Conservation (phyloP, 2,113 vertebrate species). For the Podiceps cristatus region DNA sequence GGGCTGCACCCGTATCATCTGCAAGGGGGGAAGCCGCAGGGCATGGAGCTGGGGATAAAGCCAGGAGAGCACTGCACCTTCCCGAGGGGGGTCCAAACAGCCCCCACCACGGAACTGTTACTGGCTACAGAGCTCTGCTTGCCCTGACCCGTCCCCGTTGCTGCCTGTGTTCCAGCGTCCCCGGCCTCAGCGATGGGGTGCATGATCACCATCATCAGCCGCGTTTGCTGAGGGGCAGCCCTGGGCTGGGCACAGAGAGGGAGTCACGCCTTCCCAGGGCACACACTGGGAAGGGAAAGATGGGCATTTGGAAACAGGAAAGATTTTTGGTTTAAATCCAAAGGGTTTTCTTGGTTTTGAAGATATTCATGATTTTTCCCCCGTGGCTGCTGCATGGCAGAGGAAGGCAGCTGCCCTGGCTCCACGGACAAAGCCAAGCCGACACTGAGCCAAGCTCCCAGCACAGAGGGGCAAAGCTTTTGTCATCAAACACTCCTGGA, state of each 20-base stretch:
- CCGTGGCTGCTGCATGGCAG: neutral
- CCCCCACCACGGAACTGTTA: fast-evolving
- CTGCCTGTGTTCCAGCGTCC: neutral
- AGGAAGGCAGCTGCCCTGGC: neutral
- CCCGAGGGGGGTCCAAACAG: neutral
- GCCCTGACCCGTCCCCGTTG: fast-evolving
- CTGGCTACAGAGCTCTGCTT: neutral
- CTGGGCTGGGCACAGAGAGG: fast-evolving
- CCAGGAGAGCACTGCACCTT: neutral
- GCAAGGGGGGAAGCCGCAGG: fast-evolving
- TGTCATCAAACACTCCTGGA: neutral
- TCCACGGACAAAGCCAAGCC: neutral
- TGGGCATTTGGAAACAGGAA: neutral
- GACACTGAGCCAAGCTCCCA: neutral
- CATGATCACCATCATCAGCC: fast-evolving
- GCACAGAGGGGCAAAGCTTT: neutral
- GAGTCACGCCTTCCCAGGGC: neutral
- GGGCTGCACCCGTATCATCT: neutral
- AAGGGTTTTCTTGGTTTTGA: neutral
- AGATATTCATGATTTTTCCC: neutral
- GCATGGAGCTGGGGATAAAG: neutral
- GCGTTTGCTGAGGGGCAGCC: fast-evolving
- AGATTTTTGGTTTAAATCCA: neutral
- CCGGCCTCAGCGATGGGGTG: neutral
- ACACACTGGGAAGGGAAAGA: neutral